These are phyloP conservation scores for Huso huso DNA, from an alignment of 2,797 vertebrate species.

Conservation along the genomic window DNA sequence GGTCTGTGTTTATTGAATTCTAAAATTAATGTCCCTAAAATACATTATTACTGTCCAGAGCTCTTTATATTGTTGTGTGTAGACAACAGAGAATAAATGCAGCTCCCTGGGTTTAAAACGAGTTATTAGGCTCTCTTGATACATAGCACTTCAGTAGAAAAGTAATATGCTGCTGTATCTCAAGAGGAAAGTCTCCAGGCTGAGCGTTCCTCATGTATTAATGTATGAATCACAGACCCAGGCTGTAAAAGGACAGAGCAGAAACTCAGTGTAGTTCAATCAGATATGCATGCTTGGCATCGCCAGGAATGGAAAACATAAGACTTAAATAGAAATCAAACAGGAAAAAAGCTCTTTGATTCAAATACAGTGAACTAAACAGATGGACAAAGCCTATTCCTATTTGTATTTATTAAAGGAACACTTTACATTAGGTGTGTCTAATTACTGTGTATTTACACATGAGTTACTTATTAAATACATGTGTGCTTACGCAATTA, in stretches of 20 bases:
- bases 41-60: no score
- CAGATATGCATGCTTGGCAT: neutral
- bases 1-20: no score
- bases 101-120: no score
- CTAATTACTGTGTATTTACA: neutral
- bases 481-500: no score
- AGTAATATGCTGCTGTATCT: no score
- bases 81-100: no score
- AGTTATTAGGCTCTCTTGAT: no score
- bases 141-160: no score
- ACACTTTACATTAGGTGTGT: neutral
- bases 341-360: slow-evolving; percentile 28
- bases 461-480: no score
- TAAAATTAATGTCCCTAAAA: no score
- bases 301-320: neutral
- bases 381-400: slow-evolving; percentile 42
- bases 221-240: neutral
- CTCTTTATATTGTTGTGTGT: no score
- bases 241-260: neutral
- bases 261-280: neutral
- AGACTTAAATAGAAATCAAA: slow-evolving; percentile 15
- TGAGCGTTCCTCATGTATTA: neutral
- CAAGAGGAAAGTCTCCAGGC: no score
- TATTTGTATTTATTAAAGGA: neutral
- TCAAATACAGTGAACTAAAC: slow-evolving; percentile 36